A percentile compares a stretch with the other conserved stretches of the same genome.
Conservation (phyloP, 2,113 vertebrate genomes). For the Taurulus bubalis region DNA sequence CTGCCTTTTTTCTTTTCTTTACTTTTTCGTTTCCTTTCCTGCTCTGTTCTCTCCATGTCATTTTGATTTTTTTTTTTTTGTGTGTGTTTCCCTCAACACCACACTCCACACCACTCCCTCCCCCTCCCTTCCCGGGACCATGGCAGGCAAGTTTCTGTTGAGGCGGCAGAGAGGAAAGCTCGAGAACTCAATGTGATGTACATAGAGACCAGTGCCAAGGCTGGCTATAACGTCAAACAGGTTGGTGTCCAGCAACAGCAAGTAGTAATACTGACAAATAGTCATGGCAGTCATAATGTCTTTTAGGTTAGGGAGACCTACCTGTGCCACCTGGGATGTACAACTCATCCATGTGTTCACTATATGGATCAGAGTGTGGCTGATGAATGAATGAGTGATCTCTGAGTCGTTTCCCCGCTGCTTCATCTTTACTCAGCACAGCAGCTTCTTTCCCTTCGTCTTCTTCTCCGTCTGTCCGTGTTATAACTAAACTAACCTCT, state of each 20-base stretch:
- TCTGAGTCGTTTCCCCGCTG: conserved; percentile 51
- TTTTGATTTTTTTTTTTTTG: conserved; percentile 66
- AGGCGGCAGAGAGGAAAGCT: conserved; percentile 87
- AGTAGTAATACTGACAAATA: conserved; percentile 36
- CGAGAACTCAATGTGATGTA: conserved; percentile 87
- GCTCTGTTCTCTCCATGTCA: conserved; percentile 72
- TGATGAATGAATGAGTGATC: conserved; percentile 48
- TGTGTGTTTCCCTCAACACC: conserved; percentile 64
- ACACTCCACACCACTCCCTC: conserved; percentile 57
- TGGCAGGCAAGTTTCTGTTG: conserved; percentile 87
- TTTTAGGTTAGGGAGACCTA: conserved; percentile 44
- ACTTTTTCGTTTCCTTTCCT: conserved; percentile 51
- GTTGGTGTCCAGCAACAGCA: conserved; percentile 78
- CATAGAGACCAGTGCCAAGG: conserved; percentile 88
- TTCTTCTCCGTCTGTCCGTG: conserved; percentile 44
- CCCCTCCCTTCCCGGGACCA: conserved; percentile 67
- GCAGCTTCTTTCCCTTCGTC: conserved; percentile 57
- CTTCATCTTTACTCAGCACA: conserved; percentile 60
- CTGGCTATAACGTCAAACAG: conserved; percentile 86
- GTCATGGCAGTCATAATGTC: conserved; percentile 15
- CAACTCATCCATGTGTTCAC: conserved; percentile 19
- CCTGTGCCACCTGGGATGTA: conserved; percentile 19
- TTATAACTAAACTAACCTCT: conserved; percentile 78
- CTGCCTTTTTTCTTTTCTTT: conserved; percentile 25
- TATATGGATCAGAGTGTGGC: conserved; percentile 45